These are phyloP conservation scores for Protodeltote pygarga DNA, from an alignment of 2,888 invertebrate species.

Conservation along the genomic window DNA sequence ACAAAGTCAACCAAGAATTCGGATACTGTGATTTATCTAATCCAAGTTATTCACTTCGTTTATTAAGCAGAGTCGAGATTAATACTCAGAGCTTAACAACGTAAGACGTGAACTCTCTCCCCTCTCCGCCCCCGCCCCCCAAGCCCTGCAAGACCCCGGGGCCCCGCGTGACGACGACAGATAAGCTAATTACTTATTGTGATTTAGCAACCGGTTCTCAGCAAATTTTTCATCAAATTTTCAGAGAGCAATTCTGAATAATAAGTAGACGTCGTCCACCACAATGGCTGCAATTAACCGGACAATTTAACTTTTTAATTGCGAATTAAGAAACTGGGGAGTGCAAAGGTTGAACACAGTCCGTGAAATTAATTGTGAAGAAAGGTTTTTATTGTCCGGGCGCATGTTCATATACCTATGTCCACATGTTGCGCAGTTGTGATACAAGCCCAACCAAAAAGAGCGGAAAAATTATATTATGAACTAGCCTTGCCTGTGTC, in stretches of 20 bases:
- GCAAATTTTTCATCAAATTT: conserved; percentile 75
- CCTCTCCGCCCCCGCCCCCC: conserved; percentile 43
- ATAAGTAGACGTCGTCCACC: conserved; percentile 75
- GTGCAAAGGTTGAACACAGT: conserved; percentile 75
- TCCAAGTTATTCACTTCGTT: conserved; percentile 73
- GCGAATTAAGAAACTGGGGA: conserved; percentile 78
- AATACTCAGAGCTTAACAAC: conserved; percentile 72
- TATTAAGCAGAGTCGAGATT: conserved; percentile 77
- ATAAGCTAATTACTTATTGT: conserved; percentile 84
- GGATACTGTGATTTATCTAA: conserved; percentile 69
- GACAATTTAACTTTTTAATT: conserved; percentile 85
- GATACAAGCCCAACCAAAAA: neutral
- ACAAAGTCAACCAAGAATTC: conserved; percentile 61
- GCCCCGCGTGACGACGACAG: conserved; percentile 75
- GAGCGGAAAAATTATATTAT: conserved; percentile 6
- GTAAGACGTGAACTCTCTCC: conserved; percentile 67
- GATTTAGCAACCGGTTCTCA: conserved; percentile 73
- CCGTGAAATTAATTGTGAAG: conserved; percentile 68
- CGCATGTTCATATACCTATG: conserved; percentile 21
- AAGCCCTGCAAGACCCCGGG: conserved; percentile 50
- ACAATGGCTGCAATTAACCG: conserved; percentile 82
- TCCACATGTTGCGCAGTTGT: conserved; percentile 17
- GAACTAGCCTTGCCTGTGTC: too few species aligned
- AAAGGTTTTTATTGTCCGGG: conserved; percentile 53
- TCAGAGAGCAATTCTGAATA: conserved; percentile 73